phyloP scores from a whole-genome alignment of 1,140 invertebrate genomes.

The Papilio dardanus region DNA sequence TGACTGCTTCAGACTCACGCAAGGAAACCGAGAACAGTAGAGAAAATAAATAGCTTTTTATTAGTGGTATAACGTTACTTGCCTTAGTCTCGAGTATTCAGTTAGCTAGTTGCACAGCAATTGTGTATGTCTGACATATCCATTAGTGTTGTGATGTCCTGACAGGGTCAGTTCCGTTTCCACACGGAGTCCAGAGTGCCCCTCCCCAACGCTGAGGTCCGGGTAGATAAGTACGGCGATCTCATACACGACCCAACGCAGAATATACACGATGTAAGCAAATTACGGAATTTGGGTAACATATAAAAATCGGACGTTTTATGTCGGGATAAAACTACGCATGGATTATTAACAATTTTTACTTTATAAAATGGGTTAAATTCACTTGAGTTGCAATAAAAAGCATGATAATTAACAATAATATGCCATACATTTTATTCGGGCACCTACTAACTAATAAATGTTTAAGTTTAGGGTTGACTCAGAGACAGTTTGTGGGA shows the following conservation, averaged over 20 bases:
- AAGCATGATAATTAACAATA: too few relatives aligned
- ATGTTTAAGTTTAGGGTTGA: neutral
- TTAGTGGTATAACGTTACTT: neutral
- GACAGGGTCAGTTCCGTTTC: conserved; percentile 91
- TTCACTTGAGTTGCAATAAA: too few relatives aligned
- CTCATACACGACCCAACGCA: conserved; percentile 76
- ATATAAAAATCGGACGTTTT: conserved; percentile 30
- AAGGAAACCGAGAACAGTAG: neutral
- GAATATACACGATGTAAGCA: conserved; percentile 76
- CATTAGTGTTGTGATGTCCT: conserved; percentile 58
- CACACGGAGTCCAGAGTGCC: conserved; percentile 88
- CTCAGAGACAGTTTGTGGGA: neutral
- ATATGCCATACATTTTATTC: too few relatives aligned
- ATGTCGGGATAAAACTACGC: neutral
- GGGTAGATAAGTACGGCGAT: conserved; percentile 81
- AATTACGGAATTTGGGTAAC: conserved; percentile 17
- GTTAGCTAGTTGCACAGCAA: conserved; percentile 40
- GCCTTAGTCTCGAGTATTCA: conserved; percentile 26
- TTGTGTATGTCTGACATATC: conserved; percentile 46
- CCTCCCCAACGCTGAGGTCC: conserved; percentile 85
- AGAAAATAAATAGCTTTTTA: neutral
- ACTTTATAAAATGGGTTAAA: neutral
- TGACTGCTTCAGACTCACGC: conserved; percentile 16
- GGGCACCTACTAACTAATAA: neutral
- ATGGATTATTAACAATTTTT: neutral